These are phyloP conservation scores for Galerucella pusilla DNA, from an alignment of 2,888 invertebrate species.

Conservation along the genomic window DNA sequence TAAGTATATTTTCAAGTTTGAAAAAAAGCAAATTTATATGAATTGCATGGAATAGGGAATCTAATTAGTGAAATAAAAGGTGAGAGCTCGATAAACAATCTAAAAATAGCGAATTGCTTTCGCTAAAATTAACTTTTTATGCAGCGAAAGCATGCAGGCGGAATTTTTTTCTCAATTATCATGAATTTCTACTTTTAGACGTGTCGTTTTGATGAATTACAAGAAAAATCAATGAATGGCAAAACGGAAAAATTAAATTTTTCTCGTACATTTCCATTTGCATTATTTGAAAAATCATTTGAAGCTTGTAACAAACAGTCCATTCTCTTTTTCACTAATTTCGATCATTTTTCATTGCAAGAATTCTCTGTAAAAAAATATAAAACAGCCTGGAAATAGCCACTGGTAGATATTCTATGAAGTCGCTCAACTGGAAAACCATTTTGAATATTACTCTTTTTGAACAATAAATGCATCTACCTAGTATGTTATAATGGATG, in stretches of 20 bases:
- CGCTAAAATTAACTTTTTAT: slow-evolving; percentile 1
- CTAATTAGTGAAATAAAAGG: neutral
- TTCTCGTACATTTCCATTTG: too few species aligned
- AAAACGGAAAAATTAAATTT: neutral
- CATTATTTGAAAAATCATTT: neutral
- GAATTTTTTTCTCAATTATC: neutral
- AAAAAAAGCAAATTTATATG: neutral
- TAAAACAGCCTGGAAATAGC: slow-evolving; percentile 15
- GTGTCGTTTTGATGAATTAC: neutral
- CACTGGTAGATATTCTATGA: slow-evolving; percentile 26
- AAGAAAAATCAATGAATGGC: neutral
- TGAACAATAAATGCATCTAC: slow-evolving; percentile 22
- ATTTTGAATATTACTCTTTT: slow-evolving; percentile 32
- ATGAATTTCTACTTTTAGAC: neutral
- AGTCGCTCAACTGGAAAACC: slow-evolving; percentile 33
- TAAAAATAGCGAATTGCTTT: neutral
- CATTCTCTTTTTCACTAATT: neutral
- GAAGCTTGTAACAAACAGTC: neutral
- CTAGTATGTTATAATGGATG: slow-evolving; percentile 29
- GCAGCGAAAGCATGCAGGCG: neutral
- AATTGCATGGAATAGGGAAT: too few species aligned
- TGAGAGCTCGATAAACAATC: slow-evolving; percentile 2
- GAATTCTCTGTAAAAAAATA: slow-evolving; percentile 13
- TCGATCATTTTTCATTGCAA: neutral
- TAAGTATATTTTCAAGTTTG: neutral